These are phyloP conservation scores for Epinotia nisella DNA, from an alignment of 2,888 invertebrate species.

Conservation along the genomic window DNA sequence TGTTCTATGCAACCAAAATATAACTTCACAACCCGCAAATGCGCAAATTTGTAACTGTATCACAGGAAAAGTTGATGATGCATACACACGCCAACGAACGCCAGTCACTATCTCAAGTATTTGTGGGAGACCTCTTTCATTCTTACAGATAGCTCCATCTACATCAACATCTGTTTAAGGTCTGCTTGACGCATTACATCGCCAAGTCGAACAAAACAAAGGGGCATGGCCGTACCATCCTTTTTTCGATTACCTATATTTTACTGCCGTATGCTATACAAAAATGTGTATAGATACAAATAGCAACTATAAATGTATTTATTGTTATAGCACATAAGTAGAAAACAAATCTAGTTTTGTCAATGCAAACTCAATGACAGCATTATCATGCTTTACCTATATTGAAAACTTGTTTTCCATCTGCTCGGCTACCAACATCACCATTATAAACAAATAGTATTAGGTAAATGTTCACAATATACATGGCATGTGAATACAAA, in stretches of 20 bases:
- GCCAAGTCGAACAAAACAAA: too few species aligned
- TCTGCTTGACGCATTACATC: background rate
- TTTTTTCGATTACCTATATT: background rate
- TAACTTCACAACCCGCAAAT: slow-evolving; percentile 8
- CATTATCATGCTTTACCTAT: slow-evolving; percentile 25
- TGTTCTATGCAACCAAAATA: background rate
- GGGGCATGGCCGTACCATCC: too few species aligned
- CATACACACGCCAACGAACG: background rate
- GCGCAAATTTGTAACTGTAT: background rate
- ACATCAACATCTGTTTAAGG: background rate
- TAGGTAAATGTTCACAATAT: background rate
- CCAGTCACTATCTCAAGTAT: background rate
- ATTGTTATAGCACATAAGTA: slow-evolving; percentile 34
- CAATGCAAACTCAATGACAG: slow-evolving; percentile 14
- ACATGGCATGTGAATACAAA: background rate
- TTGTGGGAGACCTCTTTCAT: background rate
- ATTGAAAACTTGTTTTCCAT: background rate
- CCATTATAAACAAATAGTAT: background rate
- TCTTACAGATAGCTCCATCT: background rate
- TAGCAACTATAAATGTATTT: slow-evolving; percentile 18
- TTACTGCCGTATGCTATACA: slow-evolving; percentile 1
- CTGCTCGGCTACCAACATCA: slow-evolving; percentile 9
- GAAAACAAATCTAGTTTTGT: slow-evolving; percentile 34
- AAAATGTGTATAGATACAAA: slow-evolving; percentile 11
- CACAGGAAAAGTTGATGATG: background rate